These are phyloP conservation scores for cattle (Bos taurus) DNA, from an alignment of 2,113 vertebrate genomes.

Conservation along the genomic window ARS-UCD2.0 NC_037349.1:54295001-54295500, in stretches of 20 bases:
- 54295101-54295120: background rate
- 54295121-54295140: accelerated
- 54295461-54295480: background rate
- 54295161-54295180: background rate
- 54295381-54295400: background rate
- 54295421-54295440: background rate
- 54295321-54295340: background rate
- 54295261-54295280: background rate
- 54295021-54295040: background rate
- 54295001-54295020: background rate
- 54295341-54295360: background rate
- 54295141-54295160: background rate
- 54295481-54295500: background rate
- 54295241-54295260: background rate
- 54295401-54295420: background rate
- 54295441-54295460: background rate
- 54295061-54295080: background rate
- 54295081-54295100: background rate
- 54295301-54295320: too few relatives aligned
- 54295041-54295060: background rate
- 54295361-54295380: background rate
- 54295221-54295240: background rate
- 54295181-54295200: background rate
- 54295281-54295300: background rate
- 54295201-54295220: background rate